These are phyloP conservation scores for Eutolmus rufibarbis DNA, from an alignment of 2,888 invertebrate genomes.

Conservation along the genomic window DNA sequence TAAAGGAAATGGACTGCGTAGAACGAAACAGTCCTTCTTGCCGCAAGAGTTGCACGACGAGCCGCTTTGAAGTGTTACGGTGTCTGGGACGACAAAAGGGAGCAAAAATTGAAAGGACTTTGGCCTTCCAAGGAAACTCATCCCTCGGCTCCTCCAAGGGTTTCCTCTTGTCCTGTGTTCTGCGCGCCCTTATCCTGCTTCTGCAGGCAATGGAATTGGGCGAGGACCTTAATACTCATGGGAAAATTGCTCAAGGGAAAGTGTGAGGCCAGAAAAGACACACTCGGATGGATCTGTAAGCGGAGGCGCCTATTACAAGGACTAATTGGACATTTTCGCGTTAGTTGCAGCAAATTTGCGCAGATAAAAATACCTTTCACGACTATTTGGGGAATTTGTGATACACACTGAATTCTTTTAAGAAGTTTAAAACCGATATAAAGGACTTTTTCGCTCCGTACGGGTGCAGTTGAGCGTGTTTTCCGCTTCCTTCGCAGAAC, in stretches of 20 bases:
- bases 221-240: neutral
- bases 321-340: neutral
- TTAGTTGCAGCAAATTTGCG: neutral
- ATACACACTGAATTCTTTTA: neutral
- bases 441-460: neutral
- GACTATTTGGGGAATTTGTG: neutral
- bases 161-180: neutral
- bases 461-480: neutral
- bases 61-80: neutral
- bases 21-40: neutral
- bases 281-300: neutral
- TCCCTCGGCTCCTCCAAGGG: neutral
- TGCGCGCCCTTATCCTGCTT: neutral
- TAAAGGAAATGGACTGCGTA: neutral
- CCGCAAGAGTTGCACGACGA: neutral
- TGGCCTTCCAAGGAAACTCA: slow-evolving; percentile 8
- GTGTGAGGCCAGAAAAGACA: neutral
- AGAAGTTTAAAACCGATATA: neutral
- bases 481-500: neutral
- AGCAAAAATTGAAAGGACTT: neutral
- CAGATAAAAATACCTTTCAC: neutral
- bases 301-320: neutral
- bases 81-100: neutral
- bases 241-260: neutral
- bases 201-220: neutral